Base-by-base conservation (phyloP, 2,888 invertebrate genomes). In the Stictocephala bisonia region DNA sequence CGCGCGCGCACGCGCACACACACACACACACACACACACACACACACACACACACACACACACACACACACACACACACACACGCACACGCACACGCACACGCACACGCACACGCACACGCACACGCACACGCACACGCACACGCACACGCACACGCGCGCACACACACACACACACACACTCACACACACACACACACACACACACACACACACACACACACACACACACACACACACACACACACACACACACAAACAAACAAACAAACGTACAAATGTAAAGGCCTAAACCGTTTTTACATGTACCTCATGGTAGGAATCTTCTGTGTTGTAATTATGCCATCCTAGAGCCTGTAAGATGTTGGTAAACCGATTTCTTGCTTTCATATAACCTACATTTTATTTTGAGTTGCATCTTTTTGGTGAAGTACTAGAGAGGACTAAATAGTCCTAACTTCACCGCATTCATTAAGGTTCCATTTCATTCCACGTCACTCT, bases 1-100 rank as follows among this genome's bases (percentile, higher is more conserved):
- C 60, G 18, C 60, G 18, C 60, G 18, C 60, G 18, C 60, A 35
- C 60, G 18, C 60, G 35, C 60, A 60, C 60, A 60, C 60, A 60
- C 60, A 60, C 60, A 60, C 60, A 60, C 60, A 60, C 60, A 60
- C 60, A 60, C 60, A 48, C 48, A 48, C 48, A 67, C 67, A 67
- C 67, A 48, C 67, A 67, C 67, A 67, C 67, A 67, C 67, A 44
- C 67, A 67, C 67, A 67, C 69, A 50, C 69, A 29, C 69, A 50
- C 69, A 51, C 69, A 50, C 51, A 51, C 69, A 31, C 69, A 51
- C 69, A 51, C 69, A 31, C 69, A 51, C 69, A 51, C 50, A 48
- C 67, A 48, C 67, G 26, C 67, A 48, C 67, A 48, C 67, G n/a
- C 67, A 50, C 68, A 29, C 69, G 9, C 69, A 18, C 69, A 51